Conservation (phyloP, 2,797 vertebrate genomes). For the Enteromius anoplus region DNA sequence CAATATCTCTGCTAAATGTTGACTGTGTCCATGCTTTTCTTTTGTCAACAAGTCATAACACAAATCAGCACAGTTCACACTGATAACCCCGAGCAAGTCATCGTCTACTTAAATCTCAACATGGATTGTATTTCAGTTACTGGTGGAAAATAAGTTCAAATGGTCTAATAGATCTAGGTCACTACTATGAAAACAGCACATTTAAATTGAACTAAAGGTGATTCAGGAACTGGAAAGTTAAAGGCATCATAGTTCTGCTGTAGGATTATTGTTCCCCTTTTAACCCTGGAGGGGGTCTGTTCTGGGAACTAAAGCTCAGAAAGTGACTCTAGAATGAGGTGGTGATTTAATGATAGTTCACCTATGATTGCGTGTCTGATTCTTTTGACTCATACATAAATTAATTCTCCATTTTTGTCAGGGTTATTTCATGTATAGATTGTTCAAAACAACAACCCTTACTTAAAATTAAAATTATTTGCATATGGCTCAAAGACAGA, state of each 20-base stretch:
- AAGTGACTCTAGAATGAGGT: neutral
- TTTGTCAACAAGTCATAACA: neutral
- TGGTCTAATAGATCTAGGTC: constrained; percentile 13
- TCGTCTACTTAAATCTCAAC: neutral
- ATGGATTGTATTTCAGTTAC: neutral
- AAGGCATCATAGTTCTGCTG: neutral
- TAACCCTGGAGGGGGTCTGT: constrained; percentile 9
- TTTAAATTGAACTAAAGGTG: constrained; percentile 10
- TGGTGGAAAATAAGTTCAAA: neutral
- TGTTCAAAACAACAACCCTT: neutral
- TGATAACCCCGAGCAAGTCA: neutral
- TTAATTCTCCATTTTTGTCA: neutral
- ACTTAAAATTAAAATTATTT: neutral
- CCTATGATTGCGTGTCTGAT: neutral
- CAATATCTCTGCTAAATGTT: neutral
- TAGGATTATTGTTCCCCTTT: neutral
- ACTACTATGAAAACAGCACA: neutral
- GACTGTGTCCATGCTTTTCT: neutral
- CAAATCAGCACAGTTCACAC: neutral
- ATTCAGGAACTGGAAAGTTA: constrained; percentile 14
- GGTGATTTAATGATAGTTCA: neutral
- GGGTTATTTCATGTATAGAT: neutral
- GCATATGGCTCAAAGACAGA: neutral
- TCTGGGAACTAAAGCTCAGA: constrained; percentile 6
- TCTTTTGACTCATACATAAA: neutral